These are phyloP conservation scores for Cyaniris semiargus DNA, from an alignment of 2,888 invertebrate genomes.

Conservation along the genomic window DNA sequence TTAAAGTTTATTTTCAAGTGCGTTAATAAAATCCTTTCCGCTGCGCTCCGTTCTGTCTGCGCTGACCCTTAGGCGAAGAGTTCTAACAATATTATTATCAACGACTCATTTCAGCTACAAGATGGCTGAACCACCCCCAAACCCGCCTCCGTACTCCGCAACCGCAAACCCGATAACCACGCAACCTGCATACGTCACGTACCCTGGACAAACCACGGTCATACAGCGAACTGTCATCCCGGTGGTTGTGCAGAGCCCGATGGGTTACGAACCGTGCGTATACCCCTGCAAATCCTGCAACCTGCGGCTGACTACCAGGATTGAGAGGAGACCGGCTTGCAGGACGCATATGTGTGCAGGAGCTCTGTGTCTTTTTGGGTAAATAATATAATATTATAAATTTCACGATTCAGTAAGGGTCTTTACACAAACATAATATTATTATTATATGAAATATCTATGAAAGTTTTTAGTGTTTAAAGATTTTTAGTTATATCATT, in stretches of 20 bases:
- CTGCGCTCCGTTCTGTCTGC: no score
- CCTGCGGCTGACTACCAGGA: slow-evolving; percentile 6
- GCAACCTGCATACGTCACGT: neutral
- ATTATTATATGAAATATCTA: no score
- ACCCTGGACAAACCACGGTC: neutral
- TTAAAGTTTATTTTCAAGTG: no score
- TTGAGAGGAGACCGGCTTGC: slow-evolving; percentile 17
- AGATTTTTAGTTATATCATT: no score
- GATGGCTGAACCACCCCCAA: neutral
- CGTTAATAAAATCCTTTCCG: no score
- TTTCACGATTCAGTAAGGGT: no score
- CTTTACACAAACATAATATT: no score
- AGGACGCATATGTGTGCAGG: slow-evolving; percentile 30
- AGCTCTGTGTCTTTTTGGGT: neutral
- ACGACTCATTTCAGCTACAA: neutral
- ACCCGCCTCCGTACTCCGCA: slow-evolving; percentile 4
- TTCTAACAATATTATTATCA: no score
- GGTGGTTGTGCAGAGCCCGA: neutral
- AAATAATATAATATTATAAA: neutral
- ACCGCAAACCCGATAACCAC: slow-evolving; percentile 24
- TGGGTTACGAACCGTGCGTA: slow-evolving; percentile 7
- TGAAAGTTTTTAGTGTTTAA: no score
- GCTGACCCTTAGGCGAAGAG: no score
- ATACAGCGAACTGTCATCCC: slow-evolving; percentile 33
- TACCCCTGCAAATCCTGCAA: slow-evolving; percentile 25